Percentiles rank a stretch among this genome's conserved stretches.
Conservation (phyloP, 2,797 vertebrate genomes). For the Lagocephalus sceleratus region DNA sequence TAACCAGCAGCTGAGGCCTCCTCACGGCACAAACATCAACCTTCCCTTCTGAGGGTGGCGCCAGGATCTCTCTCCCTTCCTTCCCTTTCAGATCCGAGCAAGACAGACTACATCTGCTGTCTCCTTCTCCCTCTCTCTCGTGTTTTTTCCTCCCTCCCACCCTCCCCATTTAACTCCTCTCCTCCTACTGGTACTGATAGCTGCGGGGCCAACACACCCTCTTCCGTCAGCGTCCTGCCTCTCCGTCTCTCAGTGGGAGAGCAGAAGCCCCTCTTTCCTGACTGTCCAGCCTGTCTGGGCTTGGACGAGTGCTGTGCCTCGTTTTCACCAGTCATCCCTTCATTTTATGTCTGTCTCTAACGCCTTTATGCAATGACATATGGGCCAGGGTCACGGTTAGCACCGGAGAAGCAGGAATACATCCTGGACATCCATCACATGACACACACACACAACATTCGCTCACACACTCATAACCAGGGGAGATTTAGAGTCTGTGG, state of each 20-base stretch:
- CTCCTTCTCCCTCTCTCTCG: conserved; percentile 38
- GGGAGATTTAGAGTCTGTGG: no score
- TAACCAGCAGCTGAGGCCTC: conserved; percentile 29
- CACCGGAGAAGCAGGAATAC: no score
- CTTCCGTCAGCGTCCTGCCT: conserved; percentile 16
- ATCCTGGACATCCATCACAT: no score
- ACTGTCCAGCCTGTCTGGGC: conserved; percentile 44
- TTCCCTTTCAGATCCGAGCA: conserved; percentile 50
- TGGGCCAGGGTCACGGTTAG: no score
- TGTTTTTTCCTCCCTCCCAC: conserved; percentile 31
- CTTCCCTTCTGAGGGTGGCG: conserved; percentile 24
- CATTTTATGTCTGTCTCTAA: conserved; percentile 15
- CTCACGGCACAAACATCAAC: conserved; percentile 56
- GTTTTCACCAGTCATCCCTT: conserved; percentile 18
- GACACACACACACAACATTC: no score
- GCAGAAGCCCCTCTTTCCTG: conserved; percentile 33
- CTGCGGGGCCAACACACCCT: conserved; percentile 37
- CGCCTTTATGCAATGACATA: conserved; percentile 1
- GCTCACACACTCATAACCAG: no score
- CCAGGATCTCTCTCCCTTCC: conserved; percentile 54
- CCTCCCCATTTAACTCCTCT: conserved; percentile 48
- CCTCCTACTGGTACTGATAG: conserved; percentile 57
- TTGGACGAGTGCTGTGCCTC: conserved; percentile 41
- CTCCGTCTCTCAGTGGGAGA: conserved; percentile 27
- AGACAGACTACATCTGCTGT: conserved; percentile 49